Evolutionary conservation across 2,888 invertebrate species (phyloP).

Genomic region (Oscheius sp.): DNA sequence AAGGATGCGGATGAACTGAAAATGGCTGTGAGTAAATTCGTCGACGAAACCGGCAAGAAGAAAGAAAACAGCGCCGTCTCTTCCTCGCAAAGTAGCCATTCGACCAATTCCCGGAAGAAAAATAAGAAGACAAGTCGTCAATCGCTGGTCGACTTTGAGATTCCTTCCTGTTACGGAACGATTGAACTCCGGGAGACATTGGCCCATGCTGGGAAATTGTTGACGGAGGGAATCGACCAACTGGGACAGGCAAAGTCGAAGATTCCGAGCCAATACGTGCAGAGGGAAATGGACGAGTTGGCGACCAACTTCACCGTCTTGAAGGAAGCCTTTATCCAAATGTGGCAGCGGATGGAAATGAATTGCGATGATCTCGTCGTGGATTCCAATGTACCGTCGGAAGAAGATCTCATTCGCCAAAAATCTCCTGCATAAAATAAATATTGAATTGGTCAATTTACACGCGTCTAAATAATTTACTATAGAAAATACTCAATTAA

Average conservation of each 20-base stretch:
- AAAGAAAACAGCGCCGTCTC: no score
- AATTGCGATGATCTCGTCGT: no score
- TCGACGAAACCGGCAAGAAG: no score
- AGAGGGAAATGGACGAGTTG: slow-evolving; percentile 4
- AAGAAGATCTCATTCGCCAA: no score
- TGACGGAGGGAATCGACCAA: background rate
- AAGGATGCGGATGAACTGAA: background rate
- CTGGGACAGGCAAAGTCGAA: background rate
- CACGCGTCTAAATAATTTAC: no score
- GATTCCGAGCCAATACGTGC: slow-evolving; percentile 11
- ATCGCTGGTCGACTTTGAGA: background rate
- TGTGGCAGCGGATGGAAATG: no score
- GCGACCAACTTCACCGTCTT: background rate
- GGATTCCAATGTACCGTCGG: no score
- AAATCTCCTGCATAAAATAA: no score
- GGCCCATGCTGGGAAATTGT: background rate
- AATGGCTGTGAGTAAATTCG: background rate
- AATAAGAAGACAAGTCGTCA: no score
- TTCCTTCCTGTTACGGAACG: slow-evolving; percentile 1
- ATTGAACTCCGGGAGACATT: background rate
- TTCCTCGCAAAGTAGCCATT: no score
- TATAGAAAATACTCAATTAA: slow-evolving; percentile 14
- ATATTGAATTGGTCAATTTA: no score
- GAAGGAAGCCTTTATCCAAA: background rate
- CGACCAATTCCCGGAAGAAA: no score